phyloP scores from a whole-genome alignment of 2,888 invertebrate genomes.

The Merodon equestris region DNA sequence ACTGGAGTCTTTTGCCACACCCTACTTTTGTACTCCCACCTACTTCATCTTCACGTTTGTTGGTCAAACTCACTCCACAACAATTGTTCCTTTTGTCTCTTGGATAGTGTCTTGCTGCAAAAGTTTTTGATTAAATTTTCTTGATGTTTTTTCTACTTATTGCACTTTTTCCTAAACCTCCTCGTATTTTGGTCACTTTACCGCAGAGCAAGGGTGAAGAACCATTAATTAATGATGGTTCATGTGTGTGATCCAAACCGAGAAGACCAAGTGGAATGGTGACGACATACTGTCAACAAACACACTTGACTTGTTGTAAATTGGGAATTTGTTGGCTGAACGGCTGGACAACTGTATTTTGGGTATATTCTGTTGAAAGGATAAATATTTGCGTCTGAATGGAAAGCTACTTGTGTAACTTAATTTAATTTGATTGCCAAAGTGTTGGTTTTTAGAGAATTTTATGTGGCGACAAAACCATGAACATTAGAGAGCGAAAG shows the following conservation, averaged over 20 bases:
- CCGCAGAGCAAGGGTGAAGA: background rate
- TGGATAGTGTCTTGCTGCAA: constrained; percentile 24
- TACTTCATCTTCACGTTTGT: constrained; percentile 37
- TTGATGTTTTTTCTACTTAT: constrained; percentile 64
- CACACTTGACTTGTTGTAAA: constrained; percentile 53
- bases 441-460: constrained; percentile 38
- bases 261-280: constrained; percentile 39
- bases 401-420: constrained; percentile 47
- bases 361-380: constrained; percentile 31
- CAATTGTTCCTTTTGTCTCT: too few relatives aligned
- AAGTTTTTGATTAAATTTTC: constrained; percentile 67
- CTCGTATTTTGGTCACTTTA: background rate
- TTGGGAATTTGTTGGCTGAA: constrained; percentile 20
- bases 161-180: constrained; percentile 36
- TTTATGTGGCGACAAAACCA: too few relatives aligned
- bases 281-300: constrained; percentile 39
- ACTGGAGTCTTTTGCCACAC: constrained; percentile 5
- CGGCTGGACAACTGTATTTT: constrained; percentile 35
- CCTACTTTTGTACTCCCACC: too few relatives aligned
- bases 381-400: constrained; percentile 56
- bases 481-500: too few relatives aligned
- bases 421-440: constrained; percentile 61
- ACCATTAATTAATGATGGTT: constrained; percentile 59
- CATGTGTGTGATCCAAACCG: constrained; percentile 59
- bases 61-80: constrained; percentile 19